These are phyloP conservation scores for Diabrotica balteata DNA, from an alignment of 2,888 invertebrate species.

Conservation along the genomic window DNA sequence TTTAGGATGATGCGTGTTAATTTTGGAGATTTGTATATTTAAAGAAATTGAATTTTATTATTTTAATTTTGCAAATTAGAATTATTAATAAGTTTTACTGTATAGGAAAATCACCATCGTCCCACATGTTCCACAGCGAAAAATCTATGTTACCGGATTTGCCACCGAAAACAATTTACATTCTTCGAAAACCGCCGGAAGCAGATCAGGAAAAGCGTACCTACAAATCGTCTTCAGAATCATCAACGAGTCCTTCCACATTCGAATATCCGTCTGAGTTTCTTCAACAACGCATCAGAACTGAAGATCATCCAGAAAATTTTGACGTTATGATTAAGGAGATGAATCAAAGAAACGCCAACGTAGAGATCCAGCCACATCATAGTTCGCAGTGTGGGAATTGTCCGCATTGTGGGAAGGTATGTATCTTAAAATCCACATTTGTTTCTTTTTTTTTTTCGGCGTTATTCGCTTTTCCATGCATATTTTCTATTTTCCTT, in stretches of 20 bases:
- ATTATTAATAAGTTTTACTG: not conserved
- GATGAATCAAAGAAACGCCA: conserved; percentile 34
- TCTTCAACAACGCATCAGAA: conserved; percentile 49
- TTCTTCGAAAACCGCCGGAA: conserved; percentile 51
- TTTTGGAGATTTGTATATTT: too few relatives aligned
- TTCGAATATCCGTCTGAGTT: conserved; percentile 51
- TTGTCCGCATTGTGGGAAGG: conserved; percentile 74
- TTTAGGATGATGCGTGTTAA: too few relatives aligned
- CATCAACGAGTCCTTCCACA: conserved; percentile 46
- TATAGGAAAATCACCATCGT: conserved; percentile 47
- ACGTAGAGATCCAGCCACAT: conserved; percentile 46
- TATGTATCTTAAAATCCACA: not conserved
- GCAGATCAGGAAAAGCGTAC: conserved; percentile 42
- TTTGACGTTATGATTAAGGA: conserved; percentile 38
- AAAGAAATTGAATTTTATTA: too few relatives aligned
- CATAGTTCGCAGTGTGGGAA: conserved; percentile 65
- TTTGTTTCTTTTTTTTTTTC: not conserved
- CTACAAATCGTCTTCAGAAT: conserved; percentile 40
- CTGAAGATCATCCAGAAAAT: conserved; percentile 48
- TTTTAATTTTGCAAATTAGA: too few relatives aligned
- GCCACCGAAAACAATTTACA: conserved; percentile 49
- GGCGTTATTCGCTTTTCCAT: not conserved
- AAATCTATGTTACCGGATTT: conserved; percentile 43
- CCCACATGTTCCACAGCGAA: conserved; percentile 41
- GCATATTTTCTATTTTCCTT: too few relatives aligned